These are phyloP conservation scores for Coelopa pilipes DNA, from an alignment of 2,888 invertebrate genomes.

Conservation along the genomic window DNA sequence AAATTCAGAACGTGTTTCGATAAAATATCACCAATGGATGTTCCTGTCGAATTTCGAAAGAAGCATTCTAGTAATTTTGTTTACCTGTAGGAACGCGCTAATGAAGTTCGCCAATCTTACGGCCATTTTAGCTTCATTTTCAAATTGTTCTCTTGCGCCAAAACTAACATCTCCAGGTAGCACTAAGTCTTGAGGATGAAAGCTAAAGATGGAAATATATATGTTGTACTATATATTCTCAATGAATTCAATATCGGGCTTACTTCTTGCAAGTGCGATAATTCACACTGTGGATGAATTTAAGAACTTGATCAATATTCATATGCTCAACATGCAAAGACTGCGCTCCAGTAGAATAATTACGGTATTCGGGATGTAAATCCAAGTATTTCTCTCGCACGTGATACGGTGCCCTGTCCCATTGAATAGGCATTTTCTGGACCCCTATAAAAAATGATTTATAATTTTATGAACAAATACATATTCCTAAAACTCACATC, in stretches of 20 bases:
- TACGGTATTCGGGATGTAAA: conserved; percentile 79
- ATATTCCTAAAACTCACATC: conserved; percentile 75
- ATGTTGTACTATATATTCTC: not conserved
- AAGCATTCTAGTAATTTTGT: conserved; percentile 21
- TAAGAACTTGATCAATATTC: conserved; percentile 81
- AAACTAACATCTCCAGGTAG: conserved; percentile 88
- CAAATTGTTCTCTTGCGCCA: conserved; percentile 88
- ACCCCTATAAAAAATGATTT: conserved; percentile 72
- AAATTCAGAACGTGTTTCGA: conserved; percentile 16
- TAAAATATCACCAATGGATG: not conserved
- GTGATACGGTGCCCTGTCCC: conserved; percentile 79
- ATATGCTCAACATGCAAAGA: conserved; percentile 74
- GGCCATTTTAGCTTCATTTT: conserved; percentile 96
- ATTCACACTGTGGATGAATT: conserved; percentile 79
- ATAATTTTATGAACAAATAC: not conserved
- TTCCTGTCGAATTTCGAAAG: conserved; percentile 9
- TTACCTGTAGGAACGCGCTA: conserved; percentile 90
- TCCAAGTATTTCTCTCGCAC: conserved; percentile 81
- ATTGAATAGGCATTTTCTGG: conserved; percentile 85
- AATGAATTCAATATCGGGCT: conserved; percentile 41
- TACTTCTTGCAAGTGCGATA: conserved; percentile 69
- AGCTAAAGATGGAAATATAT: conserved; percentile 67
- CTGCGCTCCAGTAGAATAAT: conserved; percentile 74
- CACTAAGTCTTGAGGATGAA: conserved; percentile 77
- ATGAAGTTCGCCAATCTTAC: conserved; percentile 95